Percentiles rank a stretch among this genome's conserved stretches.
Conservation (phyloP, 2,113 vertebrate genomes). For the Pituophis catenifer region DNA sequence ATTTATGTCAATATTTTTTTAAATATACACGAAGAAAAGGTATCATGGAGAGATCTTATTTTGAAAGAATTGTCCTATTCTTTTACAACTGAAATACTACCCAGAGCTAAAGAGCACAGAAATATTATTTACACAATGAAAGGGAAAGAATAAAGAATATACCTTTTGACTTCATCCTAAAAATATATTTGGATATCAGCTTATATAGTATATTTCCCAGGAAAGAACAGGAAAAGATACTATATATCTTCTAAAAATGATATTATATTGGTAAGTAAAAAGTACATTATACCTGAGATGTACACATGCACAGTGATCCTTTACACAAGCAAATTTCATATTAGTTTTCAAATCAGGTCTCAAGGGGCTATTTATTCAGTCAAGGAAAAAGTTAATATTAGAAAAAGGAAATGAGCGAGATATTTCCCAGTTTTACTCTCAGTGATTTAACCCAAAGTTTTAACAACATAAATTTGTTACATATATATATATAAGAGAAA, state of each 20-base stretch:
- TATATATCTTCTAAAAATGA: neutral
- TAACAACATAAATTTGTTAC: neutral
- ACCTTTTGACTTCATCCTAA: neutral
- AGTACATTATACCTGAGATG: neutral
- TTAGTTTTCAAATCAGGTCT: neutral
- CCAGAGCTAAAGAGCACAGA: neutral
- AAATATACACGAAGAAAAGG: neutral
- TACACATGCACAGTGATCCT: neutral
- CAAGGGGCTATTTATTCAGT: neutral
- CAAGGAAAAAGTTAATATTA: neutral
- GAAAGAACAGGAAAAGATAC: neutral
- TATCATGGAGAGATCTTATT: neutral
- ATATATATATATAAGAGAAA: neutral
- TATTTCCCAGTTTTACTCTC: neutral
- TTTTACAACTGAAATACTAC: neutral
- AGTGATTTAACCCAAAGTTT: neutral
- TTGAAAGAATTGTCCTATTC: neutral
- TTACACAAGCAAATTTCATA: neutral
- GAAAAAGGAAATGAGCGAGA: neutral
- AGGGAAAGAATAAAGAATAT: neutral
- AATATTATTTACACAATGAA: neutral
- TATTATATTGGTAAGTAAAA: neutral
- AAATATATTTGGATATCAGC: neutral
- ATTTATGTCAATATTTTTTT: neutral
- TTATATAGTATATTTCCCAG: neutral